phyloP scores from a whole-genome alignment of 2,888 invertebrate genomes.

The Zootermopsis nevadensis region DNA sequence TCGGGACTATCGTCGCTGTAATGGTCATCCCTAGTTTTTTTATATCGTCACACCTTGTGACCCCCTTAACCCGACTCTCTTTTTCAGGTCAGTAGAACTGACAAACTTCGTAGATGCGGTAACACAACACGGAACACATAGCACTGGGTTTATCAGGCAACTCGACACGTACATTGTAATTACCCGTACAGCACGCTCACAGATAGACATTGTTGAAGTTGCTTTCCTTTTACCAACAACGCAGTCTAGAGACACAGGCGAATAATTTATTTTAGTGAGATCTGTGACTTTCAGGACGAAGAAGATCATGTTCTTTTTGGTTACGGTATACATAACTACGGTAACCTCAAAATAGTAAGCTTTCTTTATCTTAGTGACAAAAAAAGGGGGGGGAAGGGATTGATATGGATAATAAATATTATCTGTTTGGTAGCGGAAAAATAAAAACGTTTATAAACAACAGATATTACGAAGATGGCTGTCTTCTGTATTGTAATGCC shows the following conservation, averaged over 20 bases:
- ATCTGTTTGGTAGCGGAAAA: too few species aligned
- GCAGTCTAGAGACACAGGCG: not conserved
- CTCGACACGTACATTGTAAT: not conserved
- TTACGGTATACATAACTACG: too few species aligned
- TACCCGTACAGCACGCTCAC: not conserved
- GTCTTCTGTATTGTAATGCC: too few species aligned
- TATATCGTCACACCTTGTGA: constrained; percentile 28
- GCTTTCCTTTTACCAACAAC: not conserved
- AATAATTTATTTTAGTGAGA: not conserved
- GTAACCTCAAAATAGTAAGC: too few species aligned
- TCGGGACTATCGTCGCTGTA: too few species aligned
- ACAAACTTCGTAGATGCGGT: constrained; percentile 29
- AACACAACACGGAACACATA: not conserved
- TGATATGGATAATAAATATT: too few species aligned
- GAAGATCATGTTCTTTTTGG: too few species aligned
- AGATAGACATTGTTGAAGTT: not conserved
- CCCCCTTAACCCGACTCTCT: constrained; percentile 31
- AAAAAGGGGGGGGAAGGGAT: too few species aligned
- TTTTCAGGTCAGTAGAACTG: constrained; percentile 39
- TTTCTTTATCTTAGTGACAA: too few species aligned
- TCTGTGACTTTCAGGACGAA: too few species aligned
- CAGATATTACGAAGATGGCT: too few species aligned
- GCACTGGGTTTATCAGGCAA: not conserved
- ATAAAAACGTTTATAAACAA: too few species aligned
- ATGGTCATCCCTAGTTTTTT: constrained; percentile 29